A percentile compares a stretch with the other conserved stretches of the same genome.
These are phyloP conservation scores for Falcunculus frontatus DNA, from an alignment of 2,113 vertebrate species.

Conservation along the genomic window DNA sequence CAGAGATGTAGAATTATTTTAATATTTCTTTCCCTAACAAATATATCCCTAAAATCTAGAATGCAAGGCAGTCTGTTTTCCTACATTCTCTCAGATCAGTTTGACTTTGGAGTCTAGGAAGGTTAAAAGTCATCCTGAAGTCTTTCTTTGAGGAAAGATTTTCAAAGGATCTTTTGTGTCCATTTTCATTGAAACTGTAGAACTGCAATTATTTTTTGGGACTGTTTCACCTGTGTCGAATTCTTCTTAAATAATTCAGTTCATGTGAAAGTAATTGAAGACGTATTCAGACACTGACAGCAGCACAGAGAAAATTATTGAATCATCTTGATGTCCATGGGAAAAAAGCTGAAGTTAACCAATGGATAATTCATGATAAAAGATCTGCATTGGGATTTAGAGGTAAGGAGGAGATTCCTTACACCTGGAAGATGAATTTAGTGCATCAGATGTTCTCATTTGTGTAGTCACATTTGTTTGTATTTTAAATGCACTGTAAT, in stretches of 20 bases:
- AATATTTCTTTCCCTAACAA: neutral
- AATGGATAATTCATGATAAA: neutral
- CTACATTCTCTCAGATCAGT: neutral
- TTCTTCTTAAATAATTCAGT: neutral
- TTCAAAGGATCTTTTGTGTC: neutral
- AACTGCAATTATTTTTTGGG: neutral
- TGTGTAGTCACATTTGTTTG: neutral
- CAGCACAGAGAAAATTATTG: neutral
- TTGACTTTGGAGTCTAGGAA: neutral
- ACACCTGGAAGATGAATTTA: neutral
- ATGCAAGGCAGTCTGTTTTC: neutral
- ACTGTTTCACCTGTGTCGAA: neutral
- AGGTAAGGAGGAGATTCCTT: neutral
- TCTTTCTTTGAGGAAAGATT: neutral
- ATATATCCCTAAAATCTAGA: neutral
- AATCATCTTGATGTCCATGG: neutral
- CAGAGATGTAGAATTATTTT: neutral
- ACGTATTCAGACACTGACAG: neutral
- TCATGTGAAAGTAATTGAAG: neutral
- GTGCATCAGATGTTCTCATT: neutral
- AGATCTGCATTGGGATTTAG: neutral
- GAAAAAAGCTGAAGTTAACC: neutral
- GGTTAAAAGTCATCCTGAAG: neutral
- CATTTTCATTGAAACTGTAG: neutral
- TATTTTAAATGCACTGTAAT: neutral